These are phyloP conservation scores for Opisthograptis luteolata DNA, from an alignment of 2,888 invertebrate species.

Conservation along the genomic window DNA sequence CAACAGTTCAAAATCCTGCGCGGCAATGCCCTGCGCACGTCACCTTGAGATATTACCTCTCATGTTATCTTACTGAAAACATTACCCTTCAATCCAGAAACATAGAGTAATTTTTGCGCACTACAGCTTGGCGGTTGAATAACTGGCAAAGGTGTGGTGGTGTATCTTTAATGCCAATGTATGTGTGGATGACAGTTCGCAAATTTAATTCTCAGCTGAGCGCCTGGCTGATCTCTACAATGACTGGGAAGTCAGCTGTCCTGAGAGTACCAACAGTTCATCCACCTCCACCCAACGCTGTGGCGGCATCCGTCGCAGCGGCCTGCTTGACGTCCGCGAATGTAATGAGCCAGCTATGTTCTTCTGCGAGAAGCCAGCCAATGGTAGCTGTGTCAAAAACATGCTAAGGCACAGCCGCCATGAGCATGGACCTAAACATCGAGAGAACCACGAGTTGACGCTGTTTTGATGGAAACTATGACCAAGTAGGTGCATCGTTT, in stretches of 20 bases:
- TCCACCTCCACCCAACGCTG: conserved; percentile 37
- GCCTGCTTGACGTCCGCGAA: conserved; percentile 43
- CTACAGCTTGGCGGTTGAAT: no score
- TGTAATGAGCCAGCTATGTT: conserved; percentile 52
- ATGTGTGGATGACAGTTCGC: no score
- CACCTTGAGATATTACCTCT: no score
- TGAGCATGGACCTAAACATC: neutral
- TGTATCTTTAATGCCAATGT: no score
- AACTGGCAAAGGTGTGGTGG: no score
- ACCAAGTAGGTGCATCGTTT: neutral
- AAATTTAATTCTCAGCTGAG: conserved; percentile 40
- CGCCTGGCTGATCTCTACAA: conserved; percentile 40
- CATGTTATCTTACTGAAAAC: no score
- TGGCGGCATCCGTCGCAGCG: conserved; percentile 53
- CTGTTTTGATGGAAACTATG: neutral
- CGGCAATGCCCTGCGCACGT: no score
- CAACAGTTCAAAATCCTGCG: no score
- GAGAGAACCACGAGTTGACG: neutral
- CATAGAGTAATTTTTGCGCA: no score
- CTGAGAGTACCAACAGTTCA: conserved; percentile 22
- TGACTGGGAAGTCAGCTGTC: conserved; percentile 48
- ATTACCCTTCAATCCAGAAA: no score
- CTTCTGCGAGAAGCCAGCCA: conserved; percentile 57
- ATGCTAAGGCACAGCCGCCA: neutral
- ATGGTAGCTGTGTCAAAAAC: conserved; percentile 1